Base-by-base conservation (phyloP, 2,113 vertebrate species). In the Phoenicopterus ruber region DNA sequence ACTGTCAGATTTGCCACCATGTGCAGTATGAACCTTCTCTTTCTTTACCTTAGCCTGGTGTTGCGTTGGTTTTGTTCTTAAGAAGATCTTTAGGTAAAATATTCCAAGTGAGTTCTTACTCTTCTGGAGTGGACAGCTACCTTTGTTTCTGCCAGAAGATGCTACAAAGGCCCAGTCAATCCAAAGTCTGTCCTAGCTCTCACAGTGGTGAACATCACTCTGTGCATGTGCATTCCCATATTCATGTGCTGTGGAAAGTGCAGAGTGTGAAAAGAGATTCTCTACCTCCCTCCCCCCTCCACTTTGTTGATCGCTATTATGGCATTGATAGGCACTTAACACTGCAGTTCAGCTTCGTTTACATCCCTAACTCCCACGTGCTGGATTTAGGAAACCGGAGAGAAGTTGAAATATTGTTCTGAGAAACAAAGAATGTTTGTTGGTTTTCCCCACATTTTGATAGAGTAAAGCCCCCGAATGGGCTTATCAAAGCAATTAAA, bases 211-310 rank as follows among this genome's bases (percentile, higher is more conserved):
- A 77, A 34, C 18, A 69, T 40, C 17, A 11, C 38, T 62, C 3
- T 61, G 9, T 55, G 18, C 16, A 2, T 4, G 12, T 42, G 24
- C 14, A 17, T 11, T 52, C 31, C 4, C 12, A 42, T 31, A 47
- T 57, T 73, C 54, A 65, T 25, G 13, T 21, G 9, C 14, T 36
- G 40, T 73, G 69, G 26, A 38, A 90, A 50, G n/a, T 54, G 20
- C 6, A 9, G 26, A 49, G 4, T 18, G 10, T 50, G n/a, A 69
- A 54, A 76, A 88, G 7, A 78, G 11, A 44, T 31, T 77, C 40
- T 5, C 7, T 0, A 0, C 4, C 11, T 40, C 31, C 28, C 3
- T 34, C 8, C 12, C 8, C 9, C 4, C 1, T 0, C 3, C 2
- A 14, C 77, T 82, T 76, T 71, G 8, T 17, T 88, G 18, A 32